These are phyloP conservation scores for Sternotherus odoratus DNA, from an alignment of 2,797 vertebrate species.

Conservation along the genomic window DNA sequence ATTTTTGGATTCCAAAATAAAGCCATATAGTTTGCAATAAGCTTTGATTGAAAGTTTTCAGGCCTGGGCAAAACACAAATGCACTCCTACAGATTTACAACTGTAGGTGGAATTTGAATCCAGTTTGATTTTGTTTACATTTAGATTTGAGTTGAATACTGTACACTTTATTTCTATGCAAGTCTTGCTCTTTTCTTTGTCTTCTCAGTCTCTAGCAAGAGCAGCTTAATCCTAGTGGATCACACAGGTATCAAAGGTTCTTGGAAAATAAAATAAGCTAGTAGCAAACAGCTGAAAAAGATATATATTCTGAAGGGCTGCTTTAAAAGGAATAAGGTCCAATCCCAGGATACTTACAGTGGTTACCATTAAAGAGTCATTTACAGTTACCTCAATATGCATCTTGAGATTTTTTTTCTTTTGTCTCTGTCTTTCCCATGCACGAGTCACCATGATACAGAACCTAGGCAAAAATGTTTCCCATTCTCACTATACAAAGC, in stretches of 20 bases:
- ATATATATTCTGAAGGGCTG: neutral
- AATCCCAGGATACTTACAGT: neutral
- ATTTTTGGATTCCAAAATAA: neutral
- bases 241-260: neutral
- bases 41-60: neutral
- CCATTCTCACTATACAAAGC: neutral
- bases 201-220: neutral
- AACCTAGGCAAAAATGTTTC: neutral
- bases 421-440: neutral
- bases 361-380: neutral
- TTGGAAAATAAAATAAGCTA: neutral
- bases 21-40: neutral
- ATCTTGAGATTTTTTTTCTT: neutral
- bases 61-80: neutral
- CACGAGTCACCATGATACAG: neutral
- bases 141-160: neutral
- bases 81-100: neutral
- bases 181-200: neutral
- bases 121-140: neutral
- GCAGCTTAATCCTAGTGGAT: neutral
- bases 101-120: neutral
- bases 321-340: neutral
- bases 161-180: neutral
- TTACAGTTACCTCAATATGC: neutral
- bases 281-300: neutral